phyloP scores from a whole-genome alignment of 2,113 vertebrate species.

The Sminthopsis crassicaudata region DNA sequence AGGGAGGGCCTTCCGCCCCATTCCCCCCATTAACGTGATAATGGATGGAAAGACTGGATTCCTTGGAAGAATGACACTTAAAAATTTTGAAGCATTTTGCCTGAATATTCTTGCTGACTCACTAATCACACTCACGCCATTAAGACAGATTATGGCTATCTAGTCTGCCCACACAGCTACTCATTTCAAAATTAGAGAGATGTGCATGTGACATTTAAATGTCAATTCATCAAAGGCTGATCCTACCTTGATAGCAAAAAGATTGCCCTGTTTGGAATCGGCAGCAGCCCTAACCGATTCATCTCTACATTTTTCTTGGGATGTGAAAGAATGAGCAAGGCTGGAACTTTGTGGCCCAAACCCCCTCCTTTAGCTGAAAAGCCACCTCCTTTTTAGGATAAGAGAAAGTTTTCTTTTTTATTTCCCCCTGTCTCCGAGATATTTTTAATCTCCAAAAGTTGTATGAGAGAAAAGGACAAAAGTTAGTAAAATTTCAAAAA shows the following conservation, averaged over 20 bases:
- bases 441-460: slow-evolving; percentile 59
- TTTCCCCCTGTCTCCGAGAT: slow-evolving; percentile 7
- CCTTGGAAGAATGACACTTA: slow-evolving; percentile 55
- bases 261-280: slow-evolving; percentile 43
- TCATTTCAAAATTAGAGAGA: neutral
- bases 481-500: slow-evolving; percentile 63
- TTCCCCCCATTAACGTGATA: slow-evolving; percentile 63
- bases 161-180: neutral
- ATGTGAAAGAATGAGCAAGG: neutral
- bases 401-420: neutral
- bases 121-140: slow-evolving; percentile 10
- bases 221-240: slow-evolving; percentile 44
- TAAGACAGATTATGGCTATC: neutral
- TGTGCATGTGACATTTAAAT: slow-evolving; percentile 53
- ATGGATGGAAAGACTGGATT: slow-evolving; percentile 54
- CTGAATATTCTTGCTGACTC: slow-evolving; percentile 54
- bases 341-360: neutral
- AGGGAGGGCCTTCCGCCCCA: slow-evolving; percentile 12
- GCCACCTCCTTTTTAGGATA: neutral
- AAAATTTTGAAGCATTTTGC: slow-evolving; percentile 31
- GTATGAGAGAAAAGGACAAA: slow-evolving; percentile 42
- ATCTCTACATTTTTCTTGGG: slow-evolving; percentile 23
- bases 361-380: neutral
- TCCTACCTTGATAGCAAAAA: slow-evolving; percentile 33
- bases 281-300: slow-evolving; percentile 24